phyloP scores from a whole-genome alignment of 1,140 invertebrate genomes.

The Riptortus pedestris region DNA sequence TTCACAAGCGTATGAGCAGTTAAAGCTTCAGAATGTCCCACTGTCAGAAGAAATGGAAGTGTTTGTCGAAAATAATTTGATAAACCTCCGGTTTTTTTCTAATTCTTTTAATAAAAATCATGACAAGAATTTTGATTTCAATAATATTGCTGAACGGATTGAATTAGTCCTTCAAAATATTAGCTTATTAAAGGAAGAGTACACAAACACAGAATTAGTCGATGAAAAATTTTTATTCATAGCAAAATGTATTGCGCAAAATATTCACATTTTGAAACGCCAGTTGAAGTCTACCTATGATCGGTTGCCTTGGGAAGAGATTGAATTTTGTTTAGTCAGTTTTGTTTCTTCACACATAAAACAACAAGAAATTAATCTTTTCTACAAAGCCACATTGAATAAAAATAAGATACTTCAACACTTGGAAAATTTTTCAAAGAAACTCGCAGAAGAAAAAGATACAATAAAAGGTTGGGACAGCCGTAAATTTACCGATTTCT shows the following conservation, averaged over 20 bases:
- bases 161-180: neutral
- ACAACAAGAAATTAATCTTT: conserved; percentile 27
- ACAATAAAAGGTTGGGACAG: neutral
- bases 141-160: neutral
- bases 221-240: neutral
- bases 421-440: conserved; percentile 24
- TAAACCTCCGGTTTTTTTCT: conserved; percentile 17
- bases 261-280: conserved; percentile 29
- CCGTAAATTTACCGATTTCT: conserved; percentile 3
- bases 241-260: neutral
- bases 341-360: conserved; percentile 26
- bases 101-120: neutral
- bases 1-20: conserved; percentile 22
- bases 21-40: conserved; percentile 23
- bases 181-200: neutral
- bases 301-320: conserved; percentile 30
- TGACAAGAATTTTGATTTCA: neutral
- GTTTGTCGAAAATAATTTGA: conserved; percentile 22
- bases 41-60: conserved; percentile 23
- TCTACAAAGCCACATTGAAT: conserved; percentile 23
- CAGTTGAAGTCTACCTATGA: conserved; percentile 27
- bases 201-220: neutral
- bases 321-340: conserved; percentile 30
- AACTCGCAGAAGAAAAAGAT: conserved; percentile 11
- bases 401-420: conserved; percentile 22